Conservation (phyloP, 2,797 vertebrate species). For the Nannoperca australis region DNA sequence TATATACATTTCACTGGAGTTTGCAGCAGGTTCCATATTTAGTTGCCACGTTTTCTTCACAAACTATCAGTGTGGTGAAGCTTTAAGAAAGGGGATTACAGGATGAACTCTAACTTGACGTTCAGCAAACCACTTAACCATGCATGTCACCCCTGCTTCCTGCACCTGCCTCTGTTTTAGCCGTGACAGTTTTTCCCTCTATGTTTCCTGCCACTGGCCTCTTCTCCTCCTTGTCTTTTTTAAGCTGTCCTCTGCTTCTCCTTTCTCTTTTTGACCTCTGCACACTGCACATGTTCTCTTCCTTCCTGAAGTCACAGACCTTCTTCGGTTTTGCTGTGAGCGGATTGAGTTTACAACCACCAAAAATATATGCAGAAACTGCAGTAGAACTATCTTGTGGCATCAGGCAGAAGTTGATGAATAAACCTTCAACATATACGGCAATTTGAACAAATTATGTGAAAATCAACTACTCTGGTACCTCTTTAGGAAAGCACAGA, state of each 20-base stretch:
- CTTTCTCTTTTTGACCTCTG: slow-evolving; percentile 41
- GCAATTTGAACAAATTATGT: neutral
- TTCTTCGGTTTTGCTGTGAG: neutral
- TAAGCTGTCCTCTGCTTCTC: slow-evolving; percentile 28
- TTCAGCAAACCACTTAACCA: slow-evolving; percentile 66
- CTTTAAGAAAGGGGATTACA: slow-evolving; percentile 53
- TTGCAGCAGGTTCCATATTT: slow-evolving; percentile 25
- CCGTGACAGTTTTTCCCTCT: slow-evolving; percentile 16
- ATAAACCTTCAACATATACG: neutral
- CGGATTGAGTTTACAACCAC: neutral
- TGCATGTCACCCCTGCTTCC: slow-evolving; percentile 46
- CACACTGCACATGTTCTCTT: slow-evolving; percentile 8
- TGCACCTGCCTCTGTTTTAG: slow-evolving; percentile 53
- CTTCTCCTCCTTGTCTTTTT: slow-evolving; percentile 21
- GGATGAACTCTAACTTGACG: slow-evolving; percentile 59
- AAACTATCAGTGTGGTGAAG: slow-evolving; percentile 32
- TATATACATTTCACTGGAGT: neutral
- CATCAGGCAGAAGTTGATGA: neutral
- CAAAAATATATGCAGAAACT: neutral
- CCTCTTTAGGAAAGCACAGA: neutral
- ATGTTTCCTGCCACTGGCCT: slow-evolving; percentile 11
- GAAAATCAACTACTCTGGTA: neutral
- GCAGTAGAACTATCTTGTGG: neutral
- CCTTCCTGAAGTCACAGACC: slow-evolving; percentile 11
- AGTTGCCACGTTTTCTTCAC: slow-evolving; percentile 23